phyloP scores from a whole-genome alignment of 2,797 vertebrate genomes.

The Apogon hyalosoma region DNA sequence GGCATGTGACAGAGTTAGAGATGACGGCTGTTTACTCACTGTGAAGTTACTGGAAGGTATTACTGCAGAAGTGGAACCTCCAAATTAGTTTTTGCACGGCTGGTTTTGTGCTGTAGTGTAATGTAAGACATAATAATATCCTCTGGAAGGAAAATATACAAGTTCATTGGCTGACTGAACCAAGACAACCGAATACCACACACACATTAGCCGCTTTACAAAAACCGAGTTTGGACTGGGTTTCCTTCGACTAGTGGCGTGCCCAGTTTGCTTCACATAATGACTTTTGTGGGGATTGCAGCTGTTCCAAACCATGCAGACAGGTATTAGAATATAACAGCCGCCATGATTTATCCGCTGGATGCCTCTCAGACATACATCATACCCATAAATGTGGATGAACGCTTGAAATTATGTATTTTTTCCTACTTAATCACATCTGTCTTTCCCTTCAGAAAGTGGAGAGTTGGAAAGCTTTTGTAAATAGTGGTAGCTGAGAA shows the following conservation, averaged over 20 bases:
- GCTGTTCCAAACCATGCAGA: slow-evolving; percentile 3
- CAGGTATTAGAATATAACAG: slow-evolving; percentile 10
- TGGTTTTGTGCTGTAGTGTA: slow-evolving; percentile 17
- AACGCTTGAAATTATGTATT: neutral
- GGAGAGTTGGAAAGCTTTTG: slow-evolving; percentile 17
- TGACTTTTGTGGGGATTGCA: slow-evolving; percentile 2
- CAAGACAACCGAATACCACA: slow-evolving; percentile 1
- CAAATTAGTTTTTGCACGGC: slow-evolving; percentile 9
- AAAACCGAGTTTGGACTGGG: neutral
- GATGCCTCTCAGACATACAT: neutral
- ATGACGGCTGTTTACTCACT: slow-evolving; percentile 12
- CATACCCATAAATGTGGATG: slow-evolving; percentile 3
- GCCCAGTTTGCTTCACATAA: slow-evolving; percentile 2
- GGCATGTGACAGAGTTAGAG: slow-evolving; percentile 8
- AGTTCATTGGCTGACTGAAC: slow-evolving; percentile 5
- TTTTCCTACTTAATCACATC: slow-evolving; percentile 17
- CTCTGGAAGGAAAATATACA: slow-evolving; percentile 10
- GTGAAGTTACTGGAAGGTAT: slow-evolving; percentile 17
- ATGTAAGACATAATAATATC: slow-evolving; percentile 22
- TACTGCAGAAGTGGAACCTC: neutral
- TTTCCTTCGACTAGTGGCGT: neutral
- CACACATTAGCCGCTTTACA: slow-evolving; percentile 13
- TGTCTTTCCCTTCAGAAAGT: slow-evolving; percentile 10
- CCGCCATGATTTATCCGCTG: neutral
- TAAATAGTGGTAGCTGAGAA: slow-evolving; percentile 16